Conservation (phyloP, 2,113 vertebrate genomes). For the Rhizomys pruinosus region DNA sequence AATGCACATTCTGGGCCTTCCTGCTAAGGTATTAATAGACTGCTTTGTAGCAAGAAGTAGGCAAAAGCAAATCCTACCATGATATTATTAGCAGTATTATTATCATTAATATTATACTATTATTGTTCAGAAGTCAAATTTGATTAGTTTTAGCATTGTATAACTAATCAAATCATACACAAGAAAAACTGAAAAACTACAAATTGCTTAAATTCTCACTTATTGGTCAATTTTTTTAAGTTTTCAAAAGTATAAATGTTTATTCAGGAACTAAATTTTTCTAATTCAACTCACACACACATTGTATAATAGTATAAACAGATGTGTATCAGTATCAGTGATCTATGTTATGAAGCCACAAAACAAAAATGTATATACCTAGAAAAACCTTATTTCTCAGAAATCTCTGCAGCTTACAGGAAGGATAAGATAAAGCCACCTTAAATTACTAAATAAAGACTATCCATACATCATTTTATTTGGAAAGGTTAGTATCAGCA, state of each 20-base stretch:
- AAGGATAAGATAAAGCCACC: too few species aligned
- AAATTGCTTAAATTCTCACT: conserved; percentile 32
- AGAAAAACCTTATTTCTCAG: too few species aligned
- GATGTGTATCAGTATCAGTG: too few species aligned
- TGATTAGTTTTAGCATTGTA: neutral
- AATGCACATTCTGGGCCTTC: neutral
- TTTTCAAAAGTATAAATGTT: neutral
- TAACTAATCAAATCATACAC: neutral
- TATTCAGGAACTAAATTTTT: too few species aligned
- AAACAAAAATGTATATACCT: too few species aligned
- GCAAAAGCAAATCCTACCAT: conserved; percentile 34
- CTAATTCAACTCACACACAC: too few species aligned
- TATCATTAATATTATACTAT: neutral
- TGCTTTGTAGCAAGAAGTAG: conserved; percentile 18
- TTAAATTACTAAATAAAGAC: too few species aligned
- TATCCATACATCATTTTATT: too few species aligned
- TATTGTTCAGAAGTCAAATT: neutral
- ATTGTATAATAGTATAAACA: too few species aligned
- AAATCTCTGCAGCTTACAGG: too few species aligned
- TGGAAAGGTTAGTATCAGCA: too few species aligned
- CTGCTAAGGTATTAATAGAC: neutral
- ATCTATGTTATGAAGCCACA: too few species aligned
- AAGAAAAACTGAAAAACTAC: neutral
- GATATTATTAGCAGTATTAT: neutral
- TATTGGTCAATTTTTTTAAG: neutral